These are phyloP conservation scores for Trachelus tabidus DNA, from an alignment of 2,888 invertebrate species.

Conservation along the genomic window DNA sequence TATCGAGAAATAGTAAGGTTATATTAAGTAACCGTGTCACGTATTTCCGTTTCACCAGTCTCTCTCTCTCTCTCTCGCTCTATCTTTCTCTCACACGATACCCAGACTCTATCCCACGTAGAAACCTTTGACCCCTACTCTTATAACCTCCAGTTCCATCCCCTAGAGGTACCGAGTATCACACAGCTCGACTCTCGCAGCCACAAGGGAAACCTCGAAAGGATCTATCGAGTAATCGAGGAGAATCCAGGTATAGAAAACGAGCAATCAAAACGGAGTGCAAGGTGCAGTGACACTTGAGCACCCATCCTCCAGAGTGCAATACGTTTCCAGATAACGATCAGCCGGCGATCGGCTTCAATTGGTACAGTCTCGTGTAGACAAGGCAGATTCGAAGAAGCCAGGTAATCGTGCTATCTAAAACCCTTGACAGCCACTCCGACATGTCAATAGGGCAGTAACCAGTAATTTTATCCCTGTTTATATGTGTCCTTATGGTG, in stretches of 20 bases:
- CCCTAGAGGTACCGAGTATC: not conserved
- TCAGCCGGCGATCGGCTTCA: constrained; percentile 27
- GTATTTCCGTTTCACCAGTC: not conserved
- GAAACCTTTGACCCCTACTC: not conserved
- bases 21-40: not conserved
- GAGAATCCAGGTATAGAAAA: not conserved
- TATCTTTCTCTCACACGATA: constrained; percentile 12
- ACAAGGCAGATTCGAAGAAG: constrained; percentile 1
- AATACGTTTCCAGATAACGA: constrained; percentile 28
- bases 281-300: not conserved
- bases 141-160: not conserved
- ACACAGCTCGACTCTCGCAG: not conserved
- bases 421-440: constrained; percentile 32
- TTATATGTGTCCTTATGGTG: constrained; percentile 32
- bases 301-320: not conserved
- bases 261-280: constrained; percentile 1
- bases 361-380: constrained; percentile 22
- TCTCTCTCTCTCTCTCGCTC: constrained; percentile 18
- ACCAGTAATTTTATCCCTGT: constrained; percentile 38
- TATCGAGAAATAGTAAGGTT: not conserved
- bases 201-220: not conserved
- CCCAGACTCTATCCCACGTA: not conserved
- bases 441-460: constrained; percentile 45
- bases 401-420: constrained; percentile 28
- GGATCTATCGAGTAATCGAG: not conserved